Conservation (phyloP, 2,888 invertebrate species). For the Andrena bicolor region DNA sequence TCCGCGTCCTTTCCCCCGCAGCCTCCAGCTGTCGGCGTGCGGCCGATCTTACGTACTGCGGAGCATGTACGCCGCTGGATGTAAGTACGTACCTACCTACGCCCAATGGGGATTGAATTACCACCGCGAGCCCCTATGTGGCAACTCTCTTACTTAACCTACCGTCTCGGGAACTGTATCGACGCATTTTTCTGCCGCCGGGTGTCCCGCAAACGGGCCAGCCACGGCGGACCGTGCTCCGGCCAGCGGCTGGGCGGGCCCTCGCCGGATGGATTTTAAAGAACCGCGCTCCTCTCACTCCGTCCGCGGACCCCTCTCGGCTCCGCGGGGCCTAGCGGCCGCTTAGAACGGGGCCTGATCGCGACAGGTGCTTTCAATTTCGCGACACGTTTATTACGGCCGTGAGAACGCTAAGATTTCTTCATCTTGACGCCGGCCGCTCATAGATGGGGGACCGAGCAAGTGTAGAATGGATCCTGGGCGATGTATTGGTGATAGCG, state of each 20-base stretch:
- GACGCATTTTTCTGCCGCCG: constrained; percentile 77
- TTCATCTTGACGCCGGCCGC: background rate
- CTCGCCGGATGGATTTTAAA: constrained; percentile 40
- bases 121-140: constrained; percentile 80
- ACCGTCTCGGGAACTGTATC: constrained; percentile 81
- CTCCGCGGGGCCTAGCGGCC: background rate
- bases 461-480: background rate
- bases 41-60: constrained; percentile 68
- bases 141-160: constrained; percentile 82
- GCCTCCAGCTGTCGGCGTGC: constrained; percentile 53
- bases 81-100: constrained; percentile 73
- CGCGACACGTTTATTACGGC: constrained; percentile 9
- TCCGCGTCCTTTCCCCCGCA: constrained; percentile 4
- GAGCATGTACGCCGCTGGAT: constrained; percentile 63
- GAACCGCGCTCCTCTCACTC: constrained; percentile 39
- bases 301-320: background rate
- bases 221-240: constrained; percentile 23
- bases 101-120: constrained; percentile 77
- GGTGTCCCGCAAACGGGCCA: constrained; percentile 73
- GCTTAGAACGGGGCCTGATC: constrained; percentile 11
- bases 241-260: constrained; percentile 21
- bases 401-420: constrained; percentile 22
- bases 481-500: background rate
- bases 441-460: background rate
- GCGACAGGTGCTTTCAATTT: constrained; percentile 33